Percentiles rank a stretch among this genome's conserved stretches.
phyloP scores from a whole-genome alignment of 2,888 invertebrate genomes.

The Lochmaea capreae region DNA sequence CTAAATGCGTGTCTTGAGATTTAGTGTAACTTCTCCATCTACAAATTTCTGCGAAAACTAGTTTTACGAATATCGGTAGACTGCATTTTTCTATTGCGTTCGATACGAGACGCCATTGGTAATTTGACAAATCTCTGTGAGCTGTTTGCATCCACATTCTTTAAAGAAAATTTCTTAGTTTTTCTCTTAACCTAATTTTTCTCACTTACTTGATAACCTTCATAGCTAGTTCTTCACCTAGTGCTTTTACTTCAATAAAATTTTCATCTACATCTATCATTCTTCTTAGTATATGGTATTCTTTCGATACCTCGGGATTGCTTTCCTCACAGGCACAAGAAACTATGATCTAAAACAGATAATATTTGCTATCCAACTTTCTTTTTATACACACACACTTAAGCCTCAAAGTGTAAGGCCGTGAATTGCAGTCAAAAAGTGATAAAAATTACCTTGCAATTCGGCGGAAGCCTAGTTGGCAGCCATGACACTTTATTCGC shows the following conservation, averaged over 20 bases:
- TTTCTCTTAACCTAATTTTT: neutral
- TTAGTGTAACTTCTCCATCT: slow-evolving; percentile 97
- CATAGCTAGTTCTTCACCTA: slow-evolving; percentile 94
- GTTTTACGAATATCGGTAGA: slow-evolving; percentile 94
- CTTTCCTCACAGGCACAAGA: slow-evolving; percentile 90
- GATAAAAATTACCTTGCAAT: slow-evolving; percentile 79
- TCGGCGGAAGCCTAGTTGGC: slow-evolving; percentile 87
- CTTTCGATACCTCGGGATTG: slow-evolving; percentile 87
- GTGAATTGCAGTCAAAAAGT: too few relatives aligned
- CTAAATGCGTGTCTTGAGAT: slow-evolving; percentile 91
- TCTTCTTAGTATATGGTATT: slow-evolving; percentile 84
- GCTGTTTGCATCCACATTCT: slow-evolving; percentile 95
- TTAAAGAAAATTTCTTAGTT: slow-evolving; percentile 46
- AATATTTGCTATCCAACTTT: neutral
- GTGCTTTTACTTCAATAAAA: slow-evolving; percentile 88
- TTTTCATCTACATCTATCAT: slow-evolving; percentile 92
- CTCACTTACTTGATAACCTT: slow-evolving; percentile 81
- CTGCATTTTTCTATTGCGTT: slow-evolving; percentile 95
- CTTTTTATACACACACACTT: too few relatives aligned
- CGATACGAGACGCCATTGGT: slow-evolving; percentile 94
- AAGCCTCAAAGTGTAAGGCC: too few relatives aligned
- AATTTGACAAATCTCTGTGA: slow-evolving; percentile 88
- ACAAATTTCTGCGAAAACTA: slow-evolving; percentile 97
- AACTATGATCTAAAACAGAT: slow-evolving; percentile 78
- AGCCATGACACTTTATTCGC: slow-evolving; percentile 97